Evolutionary conservation across 2,888 invertebrate species (phyloP), one percentile per base, ranked within the genome.

Genomic region (Hoplodrina blanda): DNA sequence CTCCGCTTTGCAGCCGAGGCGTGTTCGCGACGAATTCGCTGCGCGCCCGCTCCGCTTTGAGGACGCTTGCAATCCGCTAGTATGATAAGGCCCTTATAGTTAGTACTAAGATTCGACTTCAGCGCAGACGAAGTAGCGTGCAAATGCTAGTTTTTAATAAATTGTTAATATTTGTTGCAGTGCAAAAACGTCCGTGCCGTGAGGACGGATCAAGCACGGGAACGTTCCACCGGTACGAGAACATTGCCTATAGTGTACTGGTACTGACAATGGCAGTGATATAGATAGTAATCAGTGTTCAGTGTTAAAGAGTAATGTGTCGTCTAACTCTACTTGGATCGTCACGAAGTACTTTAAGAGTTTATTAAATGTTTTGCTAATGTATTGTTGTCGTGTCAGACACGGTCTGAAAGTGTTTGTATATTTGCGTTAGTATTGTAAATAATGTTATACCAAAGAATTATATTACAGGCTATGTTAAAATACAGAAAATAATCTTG

Each of bases 141-240:
- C 8, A 37, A 8, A 37, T 8, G 37, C 37, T 8, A 37, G 8
- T 37, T 37, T 37, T 0, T 37, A 37, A 37, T 37, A 37, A 37
- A 8, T 7, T 37, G 7, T 41, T 55, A 57, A 69, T 84, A 46
- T 88, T 92, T 92, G 91, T 95, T 94, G 30, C 93, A 95, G 95
- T 72, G 93, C 89, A 50, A 95, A 95, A 81, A 93, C 95, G n/a
- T 93, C 94, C 64, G 85, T 95, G 87, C 94, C 95, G 85, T 95
- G 95, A 95, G 94, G 92, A 62, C 89, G 92, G 87, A 85, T 84
- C 57, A 86, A 85, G 64, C 89, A 89, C 77, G 88, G 89, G 73
- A 84, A 86, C 49, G 80, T 84, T 80, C 88, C 90, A 54, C 84
- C 83, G 61, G 88, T 92, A 57, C 90, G 90, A 78, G 94, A 94